Evolutionary conservation across 1,140 invertebrate genomes (phyloP), one percentile per base, ranked within the genome.

Genomic region (Leptoteleia sp.): DNA sequence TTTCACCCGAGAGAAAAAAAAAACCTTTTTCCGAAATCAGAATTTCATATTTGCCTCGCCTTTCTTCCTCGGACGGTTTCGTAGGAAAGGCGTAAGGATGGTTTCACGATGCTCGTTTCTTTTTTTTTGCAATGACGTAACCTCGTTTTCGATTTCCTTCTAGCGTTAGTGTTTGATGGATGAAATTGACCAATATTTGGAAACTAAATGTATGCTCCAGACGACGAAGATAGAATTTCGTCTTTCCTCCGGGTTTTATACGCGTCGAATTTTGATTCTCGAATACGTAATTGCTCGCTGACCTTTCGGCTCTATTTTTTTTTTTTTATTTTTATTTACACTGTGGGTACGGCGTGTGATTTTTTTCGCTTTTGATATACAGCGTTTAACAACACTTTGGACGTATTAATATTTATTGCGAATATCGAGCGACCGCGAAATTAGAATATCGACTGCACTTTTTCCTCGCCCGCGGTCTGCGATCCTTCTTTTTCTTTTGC

Each of bases 181-280:
- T 13, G 4, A 50, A 71, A 43, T 71, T 45, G 47, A 71, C 55
- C 55, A 62, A 62, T 71, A 71, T 71, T 71, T 71, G 67, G 43
- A 71, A 71, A 61, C 47, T 13, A 61, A 50, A 71, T 52, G 29
- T 42, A 17, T 54, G 29, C 27, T 5, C 31, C 5, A 19, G 43
- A 52, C 47, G 45, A 17, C 9, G 35, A 19, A 70, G 50, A 68
- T 57, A 50, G 52, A 17, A 59, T 48, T 31, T 6, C 6, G 35
- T 0, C 45, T 52, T 52, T 61, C 11, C 27, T 50, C 11, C n/a
- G n/a, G 48, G 27, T 67, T 54, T 43, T 42, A 40, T 27, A 65
- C 35, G 38, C 9, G 8, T 19, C 15, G 15, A 12, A 35, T 25
- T 54, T 43, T 17, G 11, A 3, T 22, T 40, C 17, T 29, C 29